A percentile compares a stretch with the other conserved stretches of the same genome.
phyloP scores from a whole-genome alignment of 2,113 vertebrate species.

The Harpagus bidentatus region DNA sequence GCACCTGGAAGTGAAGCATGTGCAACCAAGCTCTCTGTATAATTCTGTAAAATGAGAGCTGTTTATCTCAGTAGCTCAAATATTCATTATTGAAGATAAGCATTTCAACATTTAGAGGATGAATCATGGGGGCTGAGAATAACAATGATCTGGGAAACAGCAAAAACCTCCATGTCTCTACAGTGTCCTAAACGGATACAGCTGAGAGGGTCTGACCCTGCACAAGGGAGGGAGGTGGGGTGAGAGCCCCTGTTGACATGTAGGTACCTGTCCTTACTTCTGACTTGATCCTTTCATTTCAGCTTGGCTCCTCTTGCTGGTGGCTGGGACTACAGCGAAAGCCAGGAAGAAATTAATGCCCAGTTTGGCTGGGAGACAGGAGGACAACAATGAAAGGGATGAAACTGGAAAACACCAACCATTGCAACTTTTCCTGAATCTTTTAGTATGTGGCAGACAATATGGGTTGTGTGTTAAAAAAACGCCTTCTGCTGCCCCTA shows the following conservation, averaged over 20 bases:
- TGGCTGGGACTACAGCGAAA: background rate
- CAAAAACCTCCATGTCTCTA: background rate
- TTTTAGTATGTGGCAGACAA: background rate
- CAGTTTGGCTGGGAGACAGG: background rate
- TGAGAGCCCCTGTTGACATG: background rate
- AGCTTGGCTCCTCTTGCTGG: background rate
- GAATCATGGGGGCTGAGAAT: background rate
- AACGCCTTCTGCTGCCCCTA: background rate
- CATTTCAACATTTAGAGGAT: slow-evolving; percentile 11
- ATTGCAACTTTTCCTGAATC: background rate
- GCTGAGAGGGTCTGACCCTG: background rate
- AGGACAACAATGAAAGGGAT: background rate
- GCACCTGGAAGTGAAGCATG: background rate
- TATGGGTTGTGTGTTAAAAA: background rate
- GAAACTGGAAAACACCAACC: background rate
- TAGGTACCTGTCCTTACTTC: background rate
- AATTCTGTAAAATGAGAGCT: slow-evolving; percentile 34
- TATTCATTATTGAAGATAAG: slow-evolving; percentile 39
- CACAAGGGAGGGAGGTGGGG: background rate
- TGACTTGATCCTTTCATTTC: background rate
- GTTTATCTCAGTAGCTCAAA: slow-evolving; percentile 46
- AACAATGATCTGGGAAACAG: background rate
- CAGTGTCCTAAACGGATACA: background rate
- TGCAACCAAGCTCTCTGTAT: background rate
- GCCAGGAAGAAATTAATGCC: background rate